A percentile compares a stretch with the other conserved stretches of the same genome.
Conservation (phyloP, 2,888 invertebrate species). For the Rambutsinella grinnellia region DNA sequence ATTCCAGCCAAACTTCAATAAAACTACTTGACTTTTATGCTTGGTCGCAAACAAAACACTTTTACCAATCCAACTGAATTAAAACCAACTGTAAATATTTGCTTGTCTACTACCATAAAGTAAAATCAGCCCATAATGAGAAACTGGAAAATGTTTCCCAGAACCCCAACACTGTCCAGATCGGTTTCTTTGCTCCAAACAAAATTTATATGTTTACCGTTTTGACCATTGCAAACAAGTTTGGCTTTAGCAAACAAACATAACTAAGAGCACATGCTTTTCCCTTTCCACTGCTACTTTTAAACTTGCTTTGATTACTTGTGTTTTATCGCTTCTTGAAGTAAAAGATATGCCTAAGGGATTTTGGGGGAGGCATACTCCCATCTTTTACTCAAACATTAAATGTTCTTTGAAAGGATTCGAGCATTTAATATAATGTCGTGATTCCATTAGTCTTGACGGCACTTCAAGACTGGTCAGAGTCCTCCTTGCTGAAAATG, state of each 20-base stretch:
- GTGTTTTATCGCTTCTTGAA: slow-evolving; percentile 1
- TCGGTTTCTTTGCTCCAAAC: background rate
- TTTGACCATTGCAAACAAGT: slow-evolving; percentile 1
- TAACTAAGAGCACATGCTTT: background rate
- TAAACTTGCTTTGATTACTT: slow-evolving; percentile 40
- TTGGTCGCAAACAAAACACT: background rate
- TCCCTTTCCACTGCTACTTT: slow-evolving; percentile 26
- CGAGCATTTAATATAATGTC: slow-evolving; percentile 45
- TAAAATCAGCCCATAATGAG: background rate
- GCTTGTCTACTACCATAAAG: slow-evolving; percentile 20
- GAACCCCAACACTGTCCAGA: background rate
- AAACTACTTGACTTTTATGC: too few relatives aligned
- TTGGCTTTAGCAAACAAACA: slow-evolving; percentile 24
- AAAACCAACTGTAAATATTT: slow-evolving; percentile 32
- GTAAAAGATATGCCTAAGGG: background rate
- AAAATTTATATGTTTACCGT: slow-evolving; percentile 28
- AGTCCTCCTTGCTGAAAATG: background rate
- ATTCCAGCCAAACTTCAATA: background rate
- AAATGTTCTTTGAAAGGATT: slow-evolving; percentile 39
- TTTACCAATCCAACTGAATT: background rate
- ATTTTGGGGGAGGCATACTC: background rate
- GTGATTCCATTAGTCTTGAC: slow-evolving; percentile 34
- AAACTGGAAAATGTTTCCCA: background rate
- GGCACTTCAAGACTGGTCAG: background rate
- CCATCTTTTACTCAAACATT: slow-evolving; percentile 9